These are phyloP conservation scores for Pygoscelis adeliae DNA, from an alignment of 2,113 vertebrate species.

Conservation along the genomic window DNA sequence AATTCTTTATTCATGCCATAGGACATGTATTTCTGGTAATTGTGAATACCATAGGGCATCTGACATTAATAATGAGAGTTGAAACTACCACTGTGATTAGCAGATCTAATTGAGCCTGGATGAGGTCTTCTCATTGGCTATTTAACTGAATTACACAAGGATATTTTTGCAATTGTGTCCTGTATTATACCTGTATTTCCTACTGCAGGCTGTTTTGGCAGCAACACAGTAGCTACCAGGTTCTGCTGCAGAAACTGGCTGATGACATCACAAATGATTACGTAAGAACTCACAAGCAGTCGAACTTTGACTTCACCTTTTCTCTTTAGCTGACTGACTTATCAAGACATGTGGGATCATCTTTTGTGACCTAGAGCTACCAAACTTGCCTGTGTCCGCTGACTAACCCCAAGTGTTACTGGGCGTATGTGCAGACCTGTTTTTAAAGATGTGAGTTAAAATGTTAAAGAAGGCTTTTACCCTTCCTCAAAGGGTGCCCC, in stretches of 20 bases:
- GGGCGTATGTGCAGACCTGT: neutral
- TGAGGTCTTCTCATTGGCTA: neutral
- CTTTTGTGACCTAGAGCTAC: neutral
- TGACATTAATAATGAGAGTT: slow-evolving; percentile 6
- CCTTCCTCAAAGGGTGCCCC: neutral
- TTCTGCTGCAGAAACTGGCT: neutral
- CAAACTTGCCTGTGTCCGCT: neutral
- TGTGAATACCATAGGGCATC: neutral
- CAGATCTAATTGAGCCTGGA: slow-evolving; percentile 13
- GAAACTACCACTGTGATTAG: neutral
- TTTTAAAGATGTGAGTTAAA: neutral
- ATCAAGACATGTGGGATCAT: neutral
- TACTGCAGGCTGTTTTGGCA: neutral
- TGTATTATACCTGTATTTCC: slow-evolving; percentile 10
- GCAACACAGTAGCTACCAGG: neutral
- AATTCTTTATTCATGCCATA: neutral
- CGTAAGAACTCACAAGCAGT: neutral
- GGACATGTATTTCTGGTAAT: neutral
- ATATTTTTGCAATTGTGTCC: neutral
- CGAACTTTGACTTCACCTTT: neutral
- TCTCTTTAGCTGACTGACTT: neutral
- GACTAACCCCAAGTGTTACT: neutral
- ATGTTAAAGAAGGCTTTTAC: neutral
- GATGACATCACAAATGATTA: neutral
- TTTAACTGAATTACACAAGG: slow-evolving; percentile 23